A percentile compares a stretch with the other conserved stretches of the same genome.
Evolutionary conservation across 2,888 invertebrate genomes (phyloP).

Genomic region (Vesta saturnalis): DNA sequence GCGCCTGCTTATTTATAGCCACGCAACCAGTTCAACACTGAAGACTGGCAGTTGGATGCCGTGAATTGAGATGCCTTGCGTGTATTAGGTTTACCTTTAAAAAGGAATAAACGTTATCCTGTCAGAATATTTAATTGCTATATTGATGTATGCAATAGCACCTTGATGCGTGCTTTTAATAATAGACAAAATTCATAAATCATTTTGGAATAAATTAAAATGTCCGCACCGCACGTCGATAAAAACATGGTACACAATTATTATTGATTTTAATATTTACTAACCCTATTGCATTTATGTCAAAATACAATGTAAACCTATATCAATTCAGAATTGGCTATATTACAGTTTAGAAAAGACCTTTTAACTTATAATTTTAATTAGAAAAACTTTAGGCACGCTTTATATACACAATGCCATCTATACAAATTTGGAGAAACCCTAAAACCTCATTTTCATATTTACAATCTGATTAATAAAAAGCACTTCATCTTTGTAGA

Average conservation of each 20-base stretch:
- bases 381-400: too few relatives aligned
- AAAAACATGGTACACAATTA: background rate
- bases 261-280: background rate
- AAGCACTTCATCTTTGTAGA: too few relatives aligned
- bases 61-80: conserved; percentile 43
- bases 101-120: conserved; percentile 32
- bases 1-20: conserved; percentile 55
- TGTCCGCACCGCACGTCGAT: background rate
- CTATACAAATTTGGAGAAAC: too few relatives aligned
- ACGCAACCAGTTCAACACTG: conserved; percentile 55
- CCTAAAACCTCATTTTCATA: too few relatives aligned
- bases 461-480: too few relatives aligned
- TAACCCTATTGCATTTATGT: background rate
- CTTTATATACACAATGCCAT: too few relatives aligned
- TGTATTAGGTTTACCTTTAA: conserved; percentile 35
- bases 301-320: background rate
- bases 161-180: conserved; percentile 12
- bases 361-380: background rate
- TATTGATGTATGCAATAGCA: conserved; percentile 15
- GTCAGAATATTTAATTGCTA: conserved; percentile 13
- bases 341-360: background rate
- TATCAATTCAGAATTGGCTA: background rate
- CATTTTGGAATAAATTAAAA: background rate
- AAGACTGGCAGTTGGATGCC: conserved; percentile 48
- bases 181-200: conserved; percentile 9